Percentiles rank a stretch among this genome's conserved stretches.
These are phyloP conservation scores for Chaetoderma sp. DNA, from an alignment of 2,888 invertebrate species.

Conservation along the genomic window DNA sequence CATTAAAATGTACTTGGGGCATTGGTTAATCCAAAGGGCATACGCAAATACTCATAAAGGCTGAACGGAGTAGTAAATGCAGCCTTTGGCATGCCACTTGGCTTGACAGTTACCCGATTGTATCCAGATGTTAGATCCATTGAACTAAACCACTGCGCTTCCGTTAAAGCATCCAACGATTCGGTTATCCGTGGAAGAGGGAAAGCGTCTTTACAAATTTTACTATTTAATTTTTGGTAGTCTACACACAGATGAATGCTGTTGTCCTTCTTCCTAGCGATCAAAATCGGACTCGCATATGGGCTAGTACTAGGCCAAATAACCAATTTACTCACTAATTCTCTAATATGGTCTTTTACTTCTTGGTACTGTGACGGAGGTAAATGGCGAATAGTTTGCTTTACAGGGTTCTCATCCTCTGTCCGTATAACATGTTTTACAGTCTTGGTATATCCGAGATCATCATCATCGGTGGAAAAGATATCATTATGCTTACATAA, in stretches of 20 bases:
- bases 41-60: slow-evolving; percentile 28
- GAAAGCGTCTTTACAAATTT: slow-evolving; percentile 23
- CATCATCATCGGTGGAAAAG: neutral
- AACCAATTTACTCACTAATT: slow-evolving; percentile 16
- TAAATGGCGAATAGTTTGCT: neutral
- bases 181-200: slow-evolving; percentile 29
- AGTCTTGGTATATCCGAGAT: neutral
- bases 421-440: neutral
- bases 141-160: slow-evolving; percentile 32
- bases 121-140: slow-evolving; percentile 41
- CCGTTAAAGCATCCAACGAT: slow-evolving; percentile 32
- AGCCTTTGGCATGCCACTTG: slow-evolving; percentile 34
- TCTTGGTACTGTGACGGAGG: neutral
- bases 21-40: slow-evolving; percentile 35
- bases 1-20: too few species aligned
- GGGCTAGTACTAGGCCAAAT: slow-evolving; percentile 19
- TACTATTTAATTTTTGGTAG: slow-evolving; percentile 18
- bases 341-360: neutral
- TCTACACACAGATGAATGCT: slow-evolving; percentile 29
- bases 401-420: neutral
- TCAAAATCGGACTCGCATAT: slow-evolving; percentile 21
- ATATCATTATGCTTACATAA: too few species aligned
- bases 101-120: slow-evolving; percentile 39
- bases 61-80: slow-evolving; percentile 35
- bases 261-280: slow-evolving; percentile 25